These are phyloP conservation scores for Rhagonycha fulva DNA, from an alignment of 2,888 invertebrate genomes.

Conservation along the genomic window DNA sequence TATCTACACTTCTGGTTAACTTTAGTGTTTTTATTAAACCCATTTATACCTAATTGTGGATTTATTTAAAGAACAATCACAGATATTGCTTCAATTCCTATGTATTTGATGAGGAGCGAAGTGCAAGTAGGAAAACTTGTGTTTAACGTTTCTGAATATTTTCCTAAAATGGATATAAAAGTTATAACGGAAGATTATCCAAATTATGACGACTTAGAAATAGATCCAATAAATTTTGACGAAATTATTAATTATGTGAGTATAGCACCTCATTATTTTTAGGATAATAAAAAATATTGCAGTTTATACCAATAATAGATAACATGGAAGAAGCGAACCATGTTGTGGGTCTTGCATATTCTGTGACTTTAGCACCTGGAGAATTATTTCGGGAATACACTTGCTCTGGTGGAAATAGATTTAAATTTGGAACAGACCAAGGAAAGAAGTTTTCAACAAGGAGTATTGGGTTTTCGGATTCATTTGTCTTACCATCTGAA, in stretches of 20 bases:
- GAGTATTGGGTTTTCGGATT: not conserved
- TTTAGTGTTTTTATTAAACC: not conserved
- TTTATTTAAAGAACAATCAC: not conserved
- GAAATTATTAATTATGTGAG: not conserved
- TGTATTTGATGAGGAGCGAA: not conserved
- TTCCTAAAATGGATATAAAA: not conserved
- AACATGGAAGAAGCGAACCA: not conserved
- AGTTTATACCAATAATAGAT: not conserved
- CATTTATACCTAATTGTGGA: not conserved
- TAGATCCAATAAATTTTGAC: not conserved
- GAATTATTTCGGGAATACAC: not conserved
- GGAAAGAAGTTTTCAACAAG: not conserved
- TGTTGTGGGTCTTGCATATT: not conserved
- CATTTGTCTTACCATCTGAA: not conserved
- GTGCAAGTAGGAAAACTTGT: not conserved
- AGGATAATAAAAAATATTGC: not conserved
- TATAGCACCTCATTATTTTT: not conserved
- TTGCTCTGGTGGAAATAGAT: not conserved
- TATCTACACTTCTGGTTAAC: not conserved
- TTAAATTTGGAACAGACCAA: not conserved
- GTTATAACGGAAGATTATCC: conserved; percentile 14
- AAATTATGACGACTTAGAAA: conserved; percentile 11
- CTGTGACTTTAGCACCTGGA: not conserved
- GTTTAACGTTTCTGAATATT: conserved; percentile 5
- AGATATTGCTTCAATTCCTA: not conserved